Evolutionary conservation across 2,113 vertebrate species (phyloP).

Genomic region (Mus pahari): DNA sequence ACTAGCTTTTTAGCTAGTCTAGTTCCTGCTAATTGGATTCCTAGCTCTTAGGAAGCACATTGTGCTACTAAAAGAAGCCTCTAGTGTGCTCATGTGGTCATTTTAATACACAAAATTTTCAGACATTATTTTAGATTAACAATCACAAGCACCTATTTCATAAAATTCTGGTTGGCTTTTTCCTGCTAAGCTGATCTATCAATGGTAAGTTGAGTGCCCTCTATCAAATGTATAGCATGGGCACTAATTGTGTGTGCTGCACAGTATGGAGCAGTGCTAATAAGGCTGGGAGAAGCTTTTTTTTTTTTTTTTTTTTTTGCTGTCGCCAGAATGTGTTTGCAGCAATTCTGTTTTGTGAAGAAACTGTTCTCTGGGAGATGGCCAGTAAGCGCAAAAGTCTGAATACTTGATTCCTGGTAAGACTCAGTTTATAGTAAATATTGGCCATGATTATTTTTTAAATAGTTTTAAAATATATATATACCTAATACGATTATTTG

Average conservation of each 20-base stretch:
- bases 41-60: constrained; percentile 16
- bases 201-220: constrained; percentile 27
- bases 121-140: constrained; percentile 53
- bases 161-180: constrained; percentile 44
- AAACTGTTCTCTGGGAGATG: constrained; percentile 22
- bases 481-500: constrained; percentile 34
- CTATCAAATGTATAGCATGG: constrained; percentile 46
- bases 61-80: constrained; percentile 5
- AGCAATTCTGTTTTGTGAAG: constrained; percentile 60
- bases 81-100: constrained; percentile 13
- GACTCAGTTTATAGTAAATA: constrained; percentile 31
- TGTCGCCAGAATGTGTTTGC: constrained; percentile 59
- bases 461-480: constrained; percentile 8
- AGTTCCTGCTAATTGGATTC: constrained; percentile 55
- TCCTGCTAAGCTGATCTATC: neutral
- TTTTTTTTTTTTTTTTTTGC: constrained; percentile 18
- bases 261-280: constrained; percentile 40
- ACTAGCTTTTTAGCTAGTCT: constrained; percentile 16
- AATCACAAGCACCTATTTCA: constrained; percentile 52
- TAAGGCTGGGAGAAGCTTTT: neutral
- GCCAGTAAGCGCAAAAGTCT: constrained; percentile 32
- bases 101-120: constrained; percentile 57
- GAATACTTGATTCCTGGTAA: constrained; percentile 21
- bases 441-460: constrained; percentile 49
- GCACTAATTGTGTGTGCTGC: constrained; percentile 53